A percentile compares a stretch with the other conserved stretches of the same genome.
These are phyloP conservation scores for Meliscaeva auricollis DNA, from an alignment of 2,888 invertebrate species.

Conservation along the genomic window DNA sequence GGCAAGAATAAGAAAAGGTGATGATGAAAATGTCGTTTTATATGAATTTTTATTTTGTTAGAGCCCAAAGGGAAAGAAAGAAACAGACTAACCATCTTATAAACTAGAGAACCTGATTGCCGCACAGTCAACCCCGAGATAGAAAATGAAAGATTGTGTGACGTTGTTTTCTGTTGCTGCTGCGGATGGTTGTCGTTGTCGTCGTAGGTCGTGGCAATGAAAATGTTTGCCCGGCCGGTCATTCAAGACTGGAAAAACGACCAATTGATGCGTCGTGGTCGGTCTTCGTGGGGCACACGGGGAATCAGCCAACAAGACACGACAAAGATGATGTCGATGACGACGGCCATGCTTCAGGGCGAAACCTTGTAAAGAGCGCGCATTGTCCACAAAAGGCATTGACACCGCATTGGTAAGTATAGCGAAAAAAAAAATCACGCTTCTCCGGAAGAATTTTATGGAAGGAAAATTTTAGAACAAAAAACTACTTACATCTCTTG, in stretches of 20 bases:
- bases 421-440: slow-evolving; percentile 65
- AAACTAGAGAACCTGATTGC: no score
- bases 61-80: slow-evolving; percentile 25
- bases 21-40: neutral
- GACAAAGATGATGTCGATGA: slow-evolving; percentile 49
- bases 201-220: slow-evolving; percentile 75
- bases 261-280: slow-evolving; percentile 43
- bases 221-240: slow-evolving; percentile 43
- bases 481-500: slow-evolving; percentile 10
- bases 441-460: slow-evolving; percentile 30
- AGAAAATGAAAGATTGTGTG: slow-evolving; percentile 30
- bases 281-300: neutral
- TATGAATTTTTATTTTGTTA: neutral
- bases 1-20: no score
- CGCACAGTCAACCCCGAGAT: neutral
- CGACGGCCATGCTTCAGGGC: slow-evolving; percentile 67
- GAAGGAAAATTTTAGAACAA: slow-evolving; percentile 17
- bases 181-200: neutral
- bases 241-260: slow-evolving; percentile 56
- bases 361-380: slow-evolving; percentile 69
- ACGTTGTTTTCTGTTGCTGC: slow-evolving; percentile 27
- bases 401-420: slow-evolving; percentile 70
- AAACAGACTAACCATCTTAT: no score
- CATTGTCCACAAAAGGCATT: slow-evolving; percentile 75
- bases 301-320: slow-evolving; percentile 44